Conservation (phyloP, 37 sponge, comb jelly and placozoan genomes). For the Theonella swinhoei region DNA sequence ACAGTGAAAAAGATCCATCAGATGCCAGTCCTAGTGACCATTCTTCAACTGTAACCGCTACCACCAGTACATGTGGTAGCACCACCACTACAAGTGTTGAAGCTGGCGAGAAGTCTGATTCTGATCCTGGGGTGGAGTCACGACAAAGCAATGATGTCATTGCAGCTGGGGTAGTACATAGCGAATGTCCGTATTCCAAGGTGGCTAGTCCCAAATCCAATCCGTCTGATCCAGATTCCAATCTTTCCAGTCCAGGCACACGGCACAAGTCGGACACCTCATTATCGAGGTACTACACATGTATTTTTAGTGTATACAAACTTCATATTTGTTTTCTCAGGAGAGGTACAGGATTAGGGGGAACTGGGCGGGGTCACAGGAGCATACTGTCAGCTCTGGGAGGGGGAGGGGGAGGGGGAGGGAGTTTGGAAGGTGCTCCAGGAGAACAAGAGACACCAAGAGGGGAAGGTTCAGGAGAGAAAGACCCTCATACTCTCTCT, state of each 20-base stretch:
- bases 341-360: background rate
- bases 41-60: too few relatives aligned
- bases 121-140: background rate
- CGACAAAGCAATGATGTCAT: background rate
- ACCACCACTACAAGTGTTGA: too few relatives aligned
- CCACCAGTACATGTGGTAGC: too few relatives aligned
- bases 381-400: background rate
- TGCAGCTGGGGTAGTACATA: background rate
- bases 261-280: background rate
- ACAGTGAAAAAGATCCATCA: too few relatives aligned
- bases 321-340: background rate
- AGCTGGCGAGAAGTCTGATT: too few relatives aligned
- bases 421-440: background rate
- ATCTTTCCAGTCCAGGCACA: background rate
- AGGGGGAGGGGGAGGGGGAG: background rate
- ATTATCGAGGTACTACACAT: background rate
- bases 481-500: too few relatives aligned
- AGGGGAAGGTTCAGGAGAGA: too few relatives aligned
- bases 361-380: background rate
- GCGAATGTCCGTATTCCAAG: background rate
- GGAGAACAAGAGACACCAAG: background rate
- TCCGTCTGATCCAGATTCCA: background rate
- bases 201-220: background rate
- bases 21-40: too few relatives aligned
- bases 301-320: background rate